Percentiles rank a stretch among this genome's conserved stretches.
Conservation (phyloP, 2,888 invertebrate species). For the Acanthosepion pharaonis region DNA sequence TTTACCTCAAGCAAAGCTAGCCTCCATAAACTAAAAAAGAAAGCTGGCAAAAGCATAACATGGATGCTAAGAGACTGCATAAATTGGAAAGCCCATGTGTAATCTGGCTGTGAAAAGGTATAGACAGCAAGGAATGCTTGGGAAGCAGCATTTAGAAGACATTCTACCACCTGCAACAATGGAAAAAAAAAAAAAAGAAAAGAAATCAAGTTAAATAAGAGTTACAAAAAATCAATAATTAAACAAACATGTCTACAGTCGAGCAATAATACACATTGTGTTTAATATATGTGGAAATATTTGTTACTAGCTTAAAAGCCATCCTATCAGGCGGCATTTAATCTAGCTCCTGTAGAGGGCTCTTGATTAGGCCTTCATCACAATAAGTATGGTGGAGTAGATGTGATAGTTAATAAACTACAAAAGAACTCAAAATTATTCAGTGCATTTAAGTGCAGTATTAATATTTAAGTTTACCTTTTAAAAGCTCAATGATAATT, state of each 20-base stretch:
- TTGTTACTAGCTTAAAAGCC: too few species aligned
- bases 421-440: too few species aligned
- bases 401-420: too few species aligned
- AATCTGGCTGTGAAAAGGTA: not conserved
- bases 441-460: too few species aligned
- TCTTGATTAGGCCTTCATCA: too few species aligned
- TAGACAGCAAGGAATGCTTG: not conserved
- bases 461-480: too few species aligned
- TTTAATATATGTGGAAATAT: too few species aligned
- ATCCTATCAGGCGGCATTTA: too few species aligned
- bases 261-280: too few species aligned
- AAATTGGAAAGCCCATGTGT: not conserved
- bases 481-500: too few species aligned
- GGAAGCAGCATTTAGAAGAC: not conserved
- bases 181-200: not conserved
- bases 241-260: not conserved
- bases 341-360: too few species aligned
- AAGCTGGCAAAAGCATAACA: not conserved
- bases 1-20: conserved; percentile 13
- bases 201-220: not conserved
- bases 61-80: not conserved
- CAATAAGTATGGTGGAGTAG: too few species aligned
- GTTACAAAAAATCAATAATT: not conserved
- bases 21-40: not conserved
- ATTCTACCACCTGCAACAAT: not conserved